Percentiles rank a stretch among this genome's conserved stretches.
Evolutionary conservation across 2,113 vertebrate genomes (phyloP).

Genomic region (Tragelaphus buxtoni): DNA sequence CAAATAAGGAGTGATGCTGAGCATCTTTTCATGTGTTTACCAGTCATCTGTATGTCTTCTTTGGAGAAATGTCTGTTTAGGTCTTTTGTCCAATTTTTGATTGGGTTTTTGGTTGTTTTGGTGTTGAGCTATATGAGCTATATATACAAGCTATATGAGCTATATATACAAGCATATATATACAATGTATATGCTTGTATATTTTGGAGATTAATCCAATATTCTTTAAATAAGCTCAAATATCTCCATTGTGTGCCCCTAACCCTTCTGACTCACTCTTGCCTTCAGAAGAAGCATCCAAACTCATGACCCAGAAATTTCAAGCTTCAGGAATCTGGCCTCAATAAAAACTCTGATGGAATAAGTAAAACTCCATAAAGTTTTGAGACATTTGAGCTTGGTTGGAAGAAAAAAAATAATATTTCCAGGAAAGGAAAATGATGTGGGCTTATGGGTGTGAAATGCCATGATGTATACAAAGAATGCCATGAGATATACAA

Average conservation of each 20-base stretch:
- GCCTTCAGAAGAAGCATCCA: neutral
- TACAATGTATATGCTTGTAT: neutral
- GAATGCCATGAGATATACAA: neutral
- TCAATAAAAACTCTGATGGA: neutral
- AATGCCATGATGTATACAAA: neutral
- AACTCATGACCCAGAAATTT: neutral
- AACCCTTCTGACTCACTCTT: neutral
- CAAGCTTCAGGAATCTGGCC: neutral
- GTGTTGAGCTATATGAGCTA: neutral
- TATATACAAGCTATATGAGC: neutral
- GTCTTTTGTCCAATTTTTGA: neutral
- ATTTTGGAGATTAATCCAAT: neutral
- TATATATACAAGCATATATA: too few relatives aligned
- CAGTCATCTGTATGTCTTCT: neutral
- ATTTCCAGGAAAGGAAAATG: neutral
- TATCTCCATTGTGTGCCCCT: neutral
- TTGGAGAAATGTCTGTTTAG: neutral
- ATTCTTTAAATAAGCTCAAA: neutral
- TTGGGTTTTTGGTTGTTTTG: neutral
- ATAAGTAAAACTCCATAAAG: neutral
- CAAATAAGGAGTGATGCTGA: neutral
- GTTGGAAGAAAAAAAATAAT: neutral
- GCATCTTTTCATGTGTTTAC: neutral
- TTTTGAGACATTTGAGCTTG: slow-evolving; percentile 1
- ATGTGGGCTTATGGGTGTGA: neutral